A percentile compares a stretch with the other conserved stretches of the same genome.
These are phyloP conservation scores for Hippocampus mohnikei DNA, from an alignment of 2,113 vertebrate genomes.

Conservation along the genomic window DNA sequence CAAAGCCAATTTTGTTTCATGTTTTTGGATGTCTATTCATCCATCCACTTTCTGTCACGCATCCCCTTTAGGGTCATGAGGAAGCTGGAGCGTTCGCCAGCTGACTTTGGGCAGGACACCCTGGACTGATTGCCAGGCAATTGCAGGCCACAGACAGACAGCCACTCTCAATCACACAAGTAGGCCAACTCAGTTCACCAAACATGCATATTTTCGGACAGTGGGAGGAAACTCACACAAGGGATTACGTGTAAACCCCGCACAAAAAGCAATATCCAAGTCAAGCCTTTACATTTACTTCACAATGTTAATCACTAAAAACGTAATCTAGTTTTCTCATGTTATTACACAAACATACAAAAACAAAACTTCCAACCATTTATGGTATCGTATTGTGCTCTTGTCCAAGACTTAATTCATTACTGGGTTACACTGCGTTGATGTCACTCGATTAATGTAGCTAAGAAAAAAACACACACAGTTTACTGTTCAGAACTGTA, in stretches of 20 bases:
- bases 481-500: neutral
- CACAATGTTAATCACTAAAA: neutral
- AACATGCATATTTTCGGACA: neutral
- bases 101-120: neutral
- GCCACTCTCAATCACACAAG: neutral
- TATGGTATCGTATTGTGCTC: neutral
- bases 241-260: neutral
- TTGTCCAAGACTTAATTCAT: neutral
- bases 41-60: neutral
- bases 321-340: neutral
- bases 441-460: neutral
- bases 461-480: neutral
- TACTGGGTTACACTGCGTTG: neutral
- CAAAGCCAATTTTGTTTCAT: neutral
- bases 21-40: slow-evolving; percentile 3
- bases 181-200: neutral
- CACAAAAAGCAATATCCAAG: neutral
- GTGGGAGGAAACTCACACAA: neutral
- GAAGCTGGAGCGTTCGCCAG: neutral
- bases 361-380: no score
- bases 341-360: neutral
- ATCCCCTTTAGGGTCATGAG: neutral
- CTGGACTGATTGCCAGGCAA: neutral
- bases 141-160: neutral
- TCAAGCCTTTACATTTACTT: neutral